These are phyloP conservation scores for Amphimedon queenslandica DNA, from an alignment of 37 sponge, comb jelly and placozoan species.

Conservation along the genomic window DNA sequence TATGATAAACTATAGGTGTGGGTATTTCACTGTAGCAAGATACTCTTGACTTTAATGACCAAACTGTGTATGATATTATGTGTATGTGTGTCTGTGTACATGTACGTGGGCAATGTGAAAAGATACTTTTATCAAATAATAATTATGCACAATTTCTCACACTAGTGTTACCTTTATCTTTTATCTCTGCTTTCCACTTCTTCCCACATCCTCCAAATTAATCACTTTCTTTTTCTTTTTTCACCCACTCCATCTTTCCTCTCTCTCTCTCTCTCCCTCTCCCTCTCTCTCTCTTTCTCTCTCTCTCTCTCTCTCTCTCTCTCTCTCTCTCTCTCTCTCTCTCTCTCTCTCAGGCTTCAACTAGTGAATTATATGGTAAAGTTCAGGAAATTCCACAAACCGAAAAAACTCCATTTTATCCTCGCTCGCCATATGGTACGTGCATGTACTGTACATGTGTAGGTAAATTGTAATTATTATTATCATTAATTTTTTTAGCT, in stretches of 20 bases:
- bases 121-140: no score
- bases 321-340: background rate
- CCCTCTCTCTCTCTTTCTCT: background rate
- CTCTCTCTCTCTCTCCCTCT: slow-evolving; percentile 1
- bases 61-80: no score
- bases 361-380: slow-evolving; percentile 87
- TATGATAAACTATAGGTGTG: no score
- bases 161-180: no score
- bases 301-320: background rate
- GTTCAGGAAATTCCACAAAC: slow-evolving; percentile 90
- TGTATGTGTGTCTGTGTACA: no score
- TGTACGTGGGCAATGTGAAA: no score
- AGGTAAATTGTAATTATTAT: slow-evolving; percentile 1
- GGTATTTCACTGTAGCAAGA: no score
- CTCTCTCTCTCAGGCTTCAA: slow-evolving; percentile 68
- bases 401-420: slow-evolving; percentile 95
- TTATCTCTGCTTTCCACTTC: no score
- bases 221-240: no score
- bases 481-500: slow-evolving; percentile 22
- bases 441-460: background rate
- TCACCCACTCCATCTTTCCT: background rate
- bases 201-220: no score
- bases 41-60: no score
- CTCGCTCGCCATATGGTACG: slow-evolving; percentile 89
- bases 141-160: no score